phyloP scores from a whole-genome alignment of 2,888 invertebrate species.

The Xanthia icteritia region DNA sequence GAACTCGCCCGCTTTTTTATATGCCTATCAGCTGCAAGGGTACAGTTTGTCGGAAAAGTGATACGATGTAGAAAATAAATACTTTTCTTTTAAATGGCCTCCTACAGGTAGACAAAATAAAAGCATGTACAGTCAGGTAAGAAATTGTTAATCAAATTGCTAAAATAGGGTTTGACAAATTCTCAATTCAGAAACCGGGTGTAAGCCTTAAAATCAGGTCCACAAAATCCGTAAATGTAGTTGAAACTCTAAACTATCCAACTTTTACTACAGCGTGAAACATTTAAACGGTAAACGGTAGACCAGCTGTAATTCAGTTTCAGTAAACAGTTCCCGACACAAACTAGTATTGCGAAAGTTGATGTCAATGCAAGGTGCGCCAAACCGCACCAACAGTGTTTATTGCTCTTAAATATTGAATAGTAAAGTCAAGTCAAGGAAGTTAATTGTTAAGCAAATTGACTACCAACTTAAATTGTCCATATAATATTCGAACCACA shows the following conservation, averaged over 20 bases:
- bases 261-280: slow-evolving; percentile 18
- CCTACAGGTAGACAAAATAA: too few relatives aligned
- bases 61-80: too few relatives aligned
- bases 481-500: not conserved
- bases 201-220: not conserved
- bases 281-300: slow-evolving; percentile 14
- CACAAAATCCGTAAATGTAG: not conserved
- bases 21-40: too few relatives aligned
- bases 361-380: slow-evolving; percentile 53
- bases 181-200: too few relatives aligned
- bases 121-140: not conserved
- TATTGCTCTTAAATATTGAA: slow-evolving; percentile 25
- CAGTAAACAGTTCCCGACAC: slow-evolving; percentile 23
- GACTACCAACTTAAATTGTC: too few relatives aligned
- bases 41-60: too few relatives aligned
- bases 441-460: too few relatives aligned
- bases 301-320: slow-evolving; percentile 32
- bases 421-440: not conserved
- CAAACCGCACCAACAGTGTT: slow-evolving; percentile 21
- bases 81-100: not conserved
- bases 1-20: too few relatives aligned
- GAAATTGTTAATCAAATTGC: too few relatives aligned
- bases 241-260: not conserved
- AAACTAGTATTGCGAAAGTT: slow-evolving; percentile 59
- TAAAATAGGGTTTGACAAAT: too few relatives aligned